Evolutionary conservation across 1,140 invertebrate genomes (phyloP).

Genomic region (Augochlora pura): DNA sequence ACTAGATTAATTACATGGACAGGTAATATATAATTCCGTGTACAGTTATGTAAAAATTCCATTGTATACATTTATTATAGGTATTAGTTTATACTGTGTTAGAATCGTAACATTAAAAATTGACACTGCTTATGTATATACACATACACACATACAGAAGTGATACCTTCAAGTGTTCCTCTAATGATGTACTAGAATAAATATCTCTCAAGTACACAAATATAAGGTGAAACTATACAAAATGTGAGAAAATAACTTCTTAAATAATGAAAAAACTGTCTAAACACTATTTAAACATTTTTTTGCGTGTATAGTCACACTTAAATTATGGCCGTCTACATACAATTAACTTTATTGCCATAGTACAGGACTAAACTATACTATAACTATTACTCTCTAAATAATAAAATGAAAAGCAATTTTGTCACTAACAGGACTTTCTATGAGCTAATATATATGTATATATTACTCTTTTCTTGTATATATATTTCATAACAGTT

Average conservation of each 20-base stretch:
- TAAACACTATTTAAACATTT: constrained; percentile 6
- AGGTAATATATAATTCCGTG: constrained; percentile 38
- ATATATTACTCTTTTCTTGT: constrained; percentile 14
- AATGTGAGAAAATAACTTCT: constrained; percentile 27
- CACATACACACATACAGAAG: constrained; percentile 41
- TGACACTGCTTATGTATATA: constrained; percentile 57
- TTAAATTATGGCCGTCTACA: constrained; percentile 19
- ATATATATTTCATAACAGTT: constrained; percentile 28
- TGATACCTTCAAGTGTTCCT: constrained; percentile 20
- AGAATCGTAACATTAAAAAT: constrained; percentile 57
- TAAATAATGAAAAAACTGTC: constrained; percentile 25
- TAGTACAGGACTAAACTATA: constrained; percentile 38
- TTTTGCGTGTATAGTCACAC: not conserved
- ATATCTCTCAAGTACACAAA: constrained; percentile 35
- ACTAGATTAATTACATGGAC: constrained; percentile 41
- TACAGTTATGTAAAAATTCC: constrained; percentile 49
- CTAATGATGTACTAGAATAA: constrained; percentile 40
- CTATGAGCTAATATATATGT: constrained; percentile 27
- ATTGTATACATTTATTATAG: constrained; percentile 55
- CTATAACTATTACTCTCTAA: constrained; percentile 14
- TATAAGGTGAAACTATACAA: constrained; percentile 40
- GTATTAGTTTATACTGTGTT: constrained; percentile 44
- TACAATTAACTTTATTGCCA: constrained; percentile 53
- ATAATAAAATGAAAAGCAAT: constrained; percentile 13
- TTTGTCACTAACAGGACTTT: not conserved